Percentiles rank a stretch among this genome's conserved stretches.
Conservation (phyloP, 2,888 invertebrate genomes). For the Lasius fuliginosus region DNA sequence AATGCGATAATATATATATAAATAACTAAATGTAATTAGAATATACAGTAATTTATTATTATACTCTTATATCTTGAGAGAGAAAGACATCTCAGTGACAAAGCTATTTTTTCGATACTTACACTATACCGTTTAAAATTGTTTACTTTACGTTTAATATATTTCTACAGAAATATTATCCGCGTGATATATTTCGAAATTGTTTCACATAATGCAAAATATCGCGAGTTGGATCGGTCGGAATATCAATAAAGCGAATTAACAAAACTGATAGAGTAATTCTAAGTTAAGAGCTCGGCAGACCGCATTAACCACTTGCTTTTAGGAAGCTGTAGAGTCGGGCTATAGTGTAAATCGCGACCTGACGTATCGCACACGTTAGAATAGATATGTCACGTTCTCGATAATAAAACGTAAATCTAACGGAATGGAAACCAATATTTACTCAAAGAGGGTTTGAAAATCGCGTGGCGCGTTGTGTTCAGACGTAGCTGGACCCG, state of each 20-base stretch:
- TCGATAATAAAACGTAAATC: slow-evolving; percentile 45
- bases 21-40: not conserved
- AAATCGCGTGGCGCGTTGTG: not conserved
- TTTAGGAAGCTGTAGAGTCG: slow-evolving; percentile 30
- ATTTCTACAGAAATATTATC: not conserved
- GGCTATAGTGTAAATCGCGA: slow-evolving; percentile 15
- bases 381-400: slow-evolving; percentile 29
- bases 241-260: slow-evolving; percentile 23
- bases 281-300: slow-evolving; percentile 43
- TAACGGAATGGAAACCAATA: slow-evolving; percentile 23
- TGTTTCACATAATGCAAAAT: not conserved
- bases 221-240: not conserved
- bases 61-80: not conserved
- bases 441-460: slow-evolving; percentile 32
- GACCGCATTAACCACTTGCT: slow-evolving; percentile 38
- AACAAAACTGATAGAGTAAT: slow-evolving; percentile 41
- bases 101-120: not conserved
- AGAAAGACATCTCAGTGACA: not conserved
- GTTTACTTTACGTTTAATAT: not conserved
- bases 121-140: not conserved
- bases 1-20: not conserved
- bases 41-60: not conserved
- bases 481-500: not conserved
- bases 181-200: not conserved
- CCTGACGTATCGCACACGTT: slow-evolving; percentile 13